These are phyloP conservation scores for Himalopsyche phryganea DNA, from an alignment of 1,140 invertebrate genomes.

Conservation along the genomic window DNA sequence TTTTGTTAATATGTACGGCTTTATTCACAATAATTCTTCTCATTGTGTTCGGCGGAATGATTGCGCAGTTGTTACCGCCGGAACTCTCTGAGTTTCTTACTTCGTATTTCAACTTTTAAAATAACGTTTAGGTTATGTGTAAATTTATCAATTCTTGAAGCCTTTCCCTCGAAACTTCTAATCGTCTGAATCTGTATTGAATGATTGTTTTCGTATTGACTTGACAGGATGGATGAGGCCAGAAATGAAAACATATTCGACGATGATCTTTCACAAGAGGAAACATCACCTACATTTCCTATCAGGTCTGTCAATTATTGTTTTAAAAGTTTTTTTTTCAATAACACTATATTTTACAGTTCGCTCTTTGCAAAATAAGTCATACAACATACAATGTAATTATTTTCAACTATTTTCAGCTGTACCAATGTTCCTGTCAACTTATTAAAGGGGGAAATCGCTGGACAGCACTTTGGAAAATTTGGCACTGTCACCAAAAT, in stretches of 20 bases:
- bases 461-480: conserved; percentile 62
- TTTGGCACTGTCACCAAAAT: conserved; percentile 62
- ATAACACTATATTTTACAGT: background rate
- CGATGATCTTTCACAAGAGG: conserved; percentile 17
- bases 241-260: conserved; percentile 9
- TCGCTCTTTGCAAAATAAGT: too few species aligned
- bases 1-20: background rate
- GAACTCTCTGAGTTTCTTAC: background rate
- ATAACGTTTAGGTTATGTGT: background rate
- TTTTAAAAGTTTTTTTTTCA: background rate
- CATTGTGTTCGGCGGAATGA: background rate
- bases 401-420: conserved; percentile 38
- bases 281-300: conserved; percentile 4
- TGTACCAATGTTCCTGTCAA: conserved; percentile 62
- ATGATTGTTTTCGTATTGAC: background rate
- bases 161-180: background rate
- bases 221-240: conserved; percentile 8
- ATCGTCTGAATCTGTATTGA: too few species aligned
- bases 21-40: background rate
- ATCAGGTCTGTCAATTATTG: conserved; percentile 11
- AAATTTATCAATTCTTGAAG: background rate
- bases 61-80: background rate
- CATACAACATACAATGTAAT: too few species aligned
- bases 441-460: conserved; percentile 56
- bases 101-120: background rate